Conservation (phyloP, 2,888 invertebrate species). For the Sinopyrophorus schimmeli region DNA sequence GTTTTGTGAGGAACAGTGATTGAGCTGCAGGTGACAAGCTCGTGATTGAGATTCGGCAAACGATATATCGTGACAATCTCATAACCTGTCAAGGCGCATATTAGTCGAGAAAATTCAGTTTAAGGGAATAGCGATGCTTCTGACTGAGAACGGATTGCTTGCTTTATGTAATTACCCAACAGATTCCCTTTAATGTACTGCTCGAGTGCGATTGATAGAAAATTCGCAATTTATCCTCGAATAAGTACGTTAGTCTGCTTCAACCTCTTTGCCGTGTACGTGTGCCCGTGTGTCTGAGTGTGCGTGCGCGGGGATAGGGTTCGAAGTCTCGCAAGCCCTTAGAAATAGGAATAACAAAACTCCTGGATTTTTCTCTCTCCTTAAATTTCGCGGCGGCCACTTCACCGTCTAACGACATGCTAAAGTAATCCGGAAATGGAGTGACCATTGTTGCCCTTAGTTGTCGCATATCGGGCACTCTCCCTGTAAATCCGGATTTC, state of each 20-base stretch:
- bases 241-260: conserved; percentile 22
- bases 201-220: conserved; percentile 25
- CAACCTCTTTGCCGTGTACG: too few species aligned
- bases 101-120: conserved; percentile 44
- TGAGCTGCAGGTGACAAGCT: conserved; percentile 43
- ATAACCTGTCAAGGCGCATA: conserved; percentile 46
- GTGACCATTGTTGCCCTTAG: conserved; percentile 47
- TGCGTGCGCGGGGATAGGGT: too few species aligned
- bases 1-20: conserved; percentile 33
- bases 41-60: conserved; percentile 46
- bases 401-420: conserved; percentile 37
- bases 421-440: conserved; percentile 46
- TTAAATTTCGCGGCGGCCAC: conserved; percentile 31
- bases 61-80: conserved; percentile 48
- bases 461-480: conserved; percentile 40
- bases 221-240: conserved; percentile 22
- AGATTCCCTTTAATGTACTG: conserved; percentile 25
- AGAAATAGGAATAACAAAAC: conserved; percentile 16
- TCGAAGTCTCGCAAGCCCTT: not conserved
- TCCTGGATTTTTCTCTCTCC: conserved; percentile 13
- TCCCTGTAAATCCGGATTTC: conserved; percentile 38
- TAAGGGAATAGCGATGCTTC: conserved; percentile 23
- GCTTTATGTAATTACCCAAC: conserved; percentile 26
- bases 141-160: conserved; percentile 29
- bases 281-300: too few species aligned